phyloP scores from a whole-genome alignment of 2,888 invertebrate species.

The Syrista parreyssii region DNA sequence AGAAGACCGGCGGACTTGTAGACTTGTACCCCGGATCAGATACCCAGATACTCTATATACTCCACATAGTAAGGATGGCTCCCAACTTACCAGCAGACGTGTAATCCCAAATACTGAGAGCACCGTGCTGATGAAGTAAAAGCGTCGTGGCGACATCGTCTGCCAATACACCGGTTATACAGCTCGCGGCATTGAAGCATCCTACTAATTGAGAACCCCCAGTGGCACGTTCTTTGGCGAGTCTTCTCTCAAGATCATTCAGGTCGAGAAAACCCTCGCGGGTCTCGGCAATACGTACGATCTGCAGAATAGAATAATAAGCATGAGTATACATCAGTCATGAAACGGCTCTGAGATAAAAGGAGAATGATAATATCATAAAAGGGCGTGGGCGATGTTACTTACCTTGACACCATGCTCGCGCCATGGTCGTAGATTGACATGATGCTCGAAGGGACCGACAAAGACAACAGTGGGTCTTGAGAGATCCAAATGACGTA shows the following conservation, averaged over 20 bases:
- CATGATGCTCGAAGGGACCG: constrained; percentile 82
- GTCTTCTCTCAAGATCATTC: constrained; percentile 77
- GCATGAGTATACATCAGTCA: background rate
- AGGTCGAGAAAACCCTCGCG: constrained; percentile 84
- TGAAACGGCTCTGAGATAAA: background rate
- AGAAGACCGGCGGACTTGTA: background rate
- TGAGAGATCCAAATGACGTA: constrained; percentile 76
- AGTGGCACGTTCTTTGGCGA: constrained; percentile 73
- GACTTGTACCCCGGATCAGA: background rate
- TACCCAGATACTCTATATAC: background rate
- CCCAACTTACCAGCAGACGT: constrained; percentile 75
- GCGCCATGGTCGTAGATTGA: constrained; percentile 84
- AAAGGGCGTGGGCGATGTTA: background rate
- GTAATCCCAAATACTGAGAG: constrained; percentile 91
- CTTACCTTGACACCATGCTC: constrained; percentile 81
- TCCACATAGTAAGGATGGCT: background rate
- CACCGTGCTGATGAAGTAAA: constrained; percentile 84
- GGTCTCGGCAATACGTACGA: constrained; percentile 83
- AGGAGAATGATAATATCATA: background rate
- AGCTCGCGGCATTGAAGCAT: constrained; percentile 87
- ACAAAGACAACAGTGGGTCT: constrained; percentile 79
- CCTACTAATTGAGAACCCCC: constrained; percentile 79
- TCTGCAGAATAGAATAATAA: constrained; percentile 65
- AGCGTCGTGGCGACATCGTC: constrained; percentile 86
- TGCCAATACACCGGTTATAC: constrained; percentile 87